Conservation (phyloP, 2,113 vertebrate genomes). For the Nibea coibor region DNA sequence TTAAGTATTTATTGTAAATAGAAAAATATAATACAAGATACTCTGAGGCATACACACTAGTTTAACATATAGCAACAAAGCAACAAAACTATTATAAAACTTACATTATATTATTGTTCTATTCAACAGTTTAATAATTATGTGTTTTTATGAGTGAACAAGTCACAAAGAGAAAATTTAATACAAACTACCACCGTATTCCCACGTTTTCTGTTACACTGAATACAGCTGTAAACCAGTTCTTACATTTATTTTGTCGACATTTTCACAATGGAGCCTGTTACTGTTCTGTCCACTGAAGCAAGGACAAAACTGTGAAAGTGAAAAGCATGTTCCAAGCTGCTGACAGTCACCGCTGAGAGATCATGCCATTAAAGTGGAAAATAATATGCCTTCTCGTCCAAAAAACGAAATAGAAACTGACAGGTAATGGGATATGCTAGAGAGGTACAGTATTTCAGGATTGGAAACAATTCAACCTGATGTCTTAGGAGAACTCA, state of each 20-base stretch:
- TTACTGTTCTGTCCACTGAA: constrained; percentile 54
- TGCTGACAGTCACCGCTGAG: constrained; percentile 69
- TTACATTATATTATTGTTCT: neutral
- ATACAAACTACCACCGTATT: neutral
- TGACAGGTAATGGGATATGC: constrained; percentile 65
- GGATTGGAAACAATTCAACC: constrained; percentile 64
- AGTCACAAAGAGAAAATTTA: neutral
- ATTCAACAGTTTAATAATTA: neutral
- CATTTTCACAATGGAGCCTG: constrained; percentile 42
- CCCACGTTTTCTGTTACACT: neutral
- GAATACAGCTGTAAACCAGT: constrained; percentile 38
- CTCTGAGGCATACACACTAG: neutral
- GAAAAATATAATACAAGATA: neutral
- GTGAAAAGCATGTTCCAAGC: constrained; percentile 53
- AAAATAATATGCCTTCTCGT: constrained; percentile 72
- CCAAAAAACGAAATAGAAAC: constrained; percentile 67
- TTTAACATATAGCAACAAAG: neutral
- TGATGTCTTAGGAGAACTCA: constrained; percentile 50
- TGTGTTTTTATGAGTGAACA: neutral
- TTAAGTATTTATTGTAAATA: neutral
- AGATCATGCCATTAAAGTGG: constrained; percentile 70
- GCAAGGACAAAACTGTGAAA: constrained; percentile 46
- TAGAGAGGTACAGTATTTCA: constrained; percentile 53
- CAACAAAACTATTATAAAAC: neutral
- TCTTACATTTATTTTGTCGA: constrained; percentile 19